Evolutionary conservation across 1,140 invertebrate genomes (phyloP).

Genomic region (Megalonaias nervosa): DNA sequence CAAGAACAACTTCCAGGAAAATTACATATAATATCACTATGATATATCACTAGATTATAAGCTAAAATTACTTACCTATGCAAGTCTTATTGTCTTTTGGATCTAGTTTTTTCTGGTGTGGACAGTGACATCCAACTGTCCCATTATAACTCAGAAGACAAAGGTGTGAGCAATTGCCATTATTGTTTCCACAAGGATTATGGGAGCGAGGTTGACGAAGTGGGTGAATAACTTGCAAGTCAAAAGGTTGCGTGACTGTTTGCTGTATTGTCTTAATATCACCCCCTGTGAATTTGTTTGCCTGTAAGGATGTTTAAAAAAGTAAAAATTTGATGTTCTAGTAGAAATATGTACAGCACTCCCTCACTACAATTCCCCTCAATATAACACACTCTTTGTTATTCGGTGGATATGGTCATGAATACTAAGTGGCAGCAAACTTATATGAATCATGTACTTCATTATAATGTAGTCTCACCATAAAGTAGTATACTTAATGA

Average conservation of each 20-base stretch:
- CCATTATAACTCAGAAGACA: conserved; percentile 78
- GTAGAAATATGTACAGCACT: too few relatives aligned
- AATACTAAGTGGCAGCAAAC: too few relatives aligned
- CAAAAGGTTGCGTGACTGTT: conserved; percentile 85
- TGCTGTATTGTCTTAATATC: conserved; percentile 76
- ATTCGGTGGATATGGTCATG: too few relatives aligned
- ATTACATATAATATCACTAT: neutral
- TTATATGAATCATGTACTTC: too few relatives aligned
- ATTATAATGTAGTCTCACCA: too few relatives aligned
- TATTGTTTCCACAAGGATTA: conserved; percentile 76
- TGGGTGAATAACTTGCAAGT: conserved; percentile 87
- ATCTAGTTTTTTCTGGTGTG: conserved; percentile 83
- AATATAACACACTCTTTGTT: too few relatives aligned
- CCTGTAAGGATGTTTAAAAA: conserved; percentile 59
- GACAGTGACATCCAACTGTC: conserved; percentile 81
- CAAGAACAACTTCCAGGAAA: neutral
- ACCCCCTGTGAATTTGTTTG: conserved; percentile 80
- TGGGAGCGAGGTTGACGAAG: conserved; percentile 77
- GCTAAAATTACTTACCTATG: conserved; percentile 74
- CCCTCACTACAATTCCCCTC: too few relatives aligned
- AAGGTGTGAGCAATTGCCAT: conserved; percentile 79
- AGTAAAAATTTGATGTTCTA: too few relatives aligned
- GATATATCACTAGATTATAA: too few relatives aligned
- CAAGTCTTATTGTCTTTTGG: conserved; percentile 76
- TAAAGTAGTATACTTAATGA: too few relatives aligned